These are phyloP conservation scores for Aleiodes alternator DNA, from an alignment of 2,888 invertebrate species.

Conservation along the genomic window DNA sequence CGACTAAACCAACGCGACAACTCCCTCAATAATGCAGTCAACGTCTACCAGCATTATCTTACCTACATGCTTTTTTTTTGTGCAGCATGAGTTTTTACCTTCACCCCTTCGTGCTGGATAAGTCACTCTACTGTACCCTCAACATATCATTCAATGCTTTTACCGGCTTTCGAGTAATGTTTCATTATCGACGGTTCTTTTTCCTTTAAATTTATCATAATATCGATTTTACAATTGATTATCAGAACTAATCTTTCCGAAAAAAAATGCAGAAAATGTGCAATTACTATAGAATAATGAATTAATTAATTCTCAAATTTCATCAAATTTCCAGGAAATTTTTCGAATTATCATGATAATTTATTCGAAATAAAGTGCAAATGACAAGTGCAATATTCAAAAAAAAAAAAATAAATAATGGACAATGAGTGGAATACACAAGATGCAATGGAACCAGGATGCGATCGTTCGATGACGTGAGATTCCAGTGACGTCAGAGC, in stretches of 20 bases:
- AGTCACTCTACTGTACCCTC: constrained; percentile 34
- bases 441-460: constrained; percentile 18
- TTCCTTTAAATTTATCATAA: not conserved
- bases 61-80: constrained; percentile 10
- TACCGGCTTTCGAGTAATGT: constrained; percentile 45
- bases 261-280: not conserved
- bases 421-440: constrained; percentile 10
- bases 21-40: constrained; percentile 56
- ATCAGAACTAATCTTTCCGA: not conserved
- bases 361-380: not conserved
- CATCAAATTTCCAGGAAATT: too few relatives aligned
- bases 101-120: constrained; percentile 36
- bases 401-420: not conserved
- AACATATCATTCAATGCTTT: constrained; percentile 40
- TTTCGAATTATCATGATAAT: not conserved
- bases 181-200: constrained; percentile 35
- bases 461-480: constrained; percentile 59
- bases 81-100: constrained; percentile 32
- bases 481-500: constrained; percentile 63
- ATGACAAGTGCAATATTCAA: not conserved
- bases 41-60: constrained; percentile 43
- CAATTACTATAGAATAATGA: not conserved
- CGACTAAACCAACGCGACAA: not conserved
- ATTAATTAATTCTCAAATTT: too few relatives aligned
- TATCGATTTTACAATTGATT: not conserved